Conservation (phyloP, 2,888 invertebrate species). For the Choreutis nemorana region DNA sequence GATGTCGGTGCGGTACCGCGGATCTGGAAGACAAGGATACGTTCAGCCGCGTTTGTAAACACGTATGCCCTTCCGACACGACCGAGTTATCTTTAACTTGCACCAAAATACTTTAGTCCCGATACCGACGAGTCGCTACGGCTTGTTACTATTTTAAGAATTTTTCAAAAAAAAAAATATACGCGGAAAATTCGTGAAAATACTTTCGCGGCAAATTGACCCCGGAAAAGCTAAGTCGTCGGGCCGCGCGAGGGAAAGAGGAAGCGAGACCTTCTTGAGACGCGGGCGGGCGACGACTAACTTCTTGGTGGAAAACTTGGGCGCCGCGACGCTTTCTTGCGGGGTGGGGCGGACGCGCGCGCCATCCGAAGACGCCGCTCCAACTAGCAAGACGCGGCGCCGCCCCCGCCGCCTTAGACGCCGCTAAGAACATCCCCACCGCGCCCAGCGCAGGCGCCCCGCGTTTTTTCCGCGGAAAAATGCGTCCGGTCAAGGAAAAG, state of each 20-base stretch:
- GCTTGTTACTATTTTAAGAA: background rate
- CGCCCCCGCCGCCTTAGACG: slow-evolving; percentile 65
- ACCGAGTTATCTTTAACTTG: slow-evolving; percentile 13
- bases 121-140: background rate
- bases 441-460: slow-evolving; percentile 59
- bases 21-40: slow-evolving; percentile 30
- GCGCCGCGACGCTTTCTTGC: slow-evolving; percentile 63
- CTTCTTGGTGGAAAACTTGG: slow-evolving; percentile 68
- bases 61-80: slow-evolving; percentile 6
- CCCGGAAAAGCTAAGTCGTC: slow-evolving; percentile 33
- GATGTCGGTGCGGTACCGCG: slow-evolving; percentile 20
- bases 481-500: slow-evolving; percentile 63
- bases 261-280: slow-evolving; percentile 63
- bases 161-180: background rate
- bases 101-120: slow-evolving; percentile 5
- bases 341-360: slow-evolving; percentile 64
- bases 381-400: slow-evolving; percentile 65
- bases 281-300: slow-evolving; percentile 67
- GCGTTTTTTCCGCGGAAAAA: slow-evolving; percentile 66
- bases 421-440: slow-evolving; percentile 62
- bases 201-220: slow-evolving; percentile 13
- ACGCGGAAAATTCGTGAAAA: slow-evolving; percentile 5
- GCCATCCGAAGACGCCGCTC: slow-evolving; percentile 61
- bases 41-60: slow-evolving; percentile 4
- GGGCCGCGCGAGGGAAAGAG: slow-evolving; percentile 31